These are phyloP conservation scores for Heterodera carotae DNA, from an alignment of 1,140 invertebrate species.

Conservation along the genomic window DNA sequence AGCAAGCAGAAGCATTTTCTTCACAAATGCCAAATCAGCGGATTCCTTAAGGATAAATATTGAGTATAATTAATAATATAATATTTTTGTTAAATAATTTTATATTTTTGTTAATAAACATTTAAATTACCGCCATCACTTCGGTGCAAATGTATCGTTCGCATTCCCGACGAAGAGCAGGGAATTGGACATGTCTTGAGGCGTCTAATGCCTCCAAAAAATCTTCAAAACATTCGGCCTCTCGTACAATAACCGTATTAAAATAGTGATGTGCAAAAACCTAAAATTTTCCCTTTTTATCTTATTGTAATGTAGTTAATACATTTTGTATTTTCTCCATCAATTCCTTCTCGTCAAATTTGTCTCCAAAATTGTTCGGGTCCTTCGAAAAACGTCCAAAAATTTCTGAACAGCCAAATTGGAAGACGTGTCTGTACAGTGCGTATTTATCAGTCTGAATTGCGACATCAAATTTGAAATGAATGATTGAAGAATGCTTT, in stretches of 20 bases:
- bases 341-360: background rate
- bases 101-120: background rate
- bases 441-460: constrained; percentile 42
- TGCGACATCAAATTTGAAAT: background rate
- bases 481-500: constrained; percentile 2
- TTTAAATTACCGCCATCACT: constrained; percentile 40
- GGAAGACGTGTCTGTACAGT: constrained; percentile 43
- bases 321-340: constrained; percentile 44
- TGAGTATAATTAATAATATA: constrained; percentile 4
- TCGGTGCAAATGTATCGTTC: constrained; percentile 49
- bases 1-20: constrained; percentile 50
- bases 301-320: background rate
- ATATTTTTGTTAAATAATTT: background rate
- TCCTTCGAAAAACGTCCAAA: constrained; percentile 11
- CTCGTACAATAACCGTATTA: constrained; percentile 35
- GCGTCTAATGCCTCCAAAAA: constrained; percentile 48
- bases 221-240: constrained; percentile 51
- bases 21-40: constrained; percentile 44
- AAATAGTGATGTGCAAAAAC: constrained; percentile 50
- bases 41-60: constrained; percentile 40
- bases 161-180: constrained; percentile 41
- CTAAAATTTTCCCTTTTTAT: constrained; percentile 39
- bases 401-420: constrained; percentile 42
- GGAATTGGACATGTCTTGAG: constrained; percentile 39
- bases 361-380: constrained; percentile 2